Percentiles rank a stretch among this genome's conserved stretches.
phyloP scores from a whole-genome alignment of 2,888 invertebrate species.

The Mycalesis mineus region DNA sequence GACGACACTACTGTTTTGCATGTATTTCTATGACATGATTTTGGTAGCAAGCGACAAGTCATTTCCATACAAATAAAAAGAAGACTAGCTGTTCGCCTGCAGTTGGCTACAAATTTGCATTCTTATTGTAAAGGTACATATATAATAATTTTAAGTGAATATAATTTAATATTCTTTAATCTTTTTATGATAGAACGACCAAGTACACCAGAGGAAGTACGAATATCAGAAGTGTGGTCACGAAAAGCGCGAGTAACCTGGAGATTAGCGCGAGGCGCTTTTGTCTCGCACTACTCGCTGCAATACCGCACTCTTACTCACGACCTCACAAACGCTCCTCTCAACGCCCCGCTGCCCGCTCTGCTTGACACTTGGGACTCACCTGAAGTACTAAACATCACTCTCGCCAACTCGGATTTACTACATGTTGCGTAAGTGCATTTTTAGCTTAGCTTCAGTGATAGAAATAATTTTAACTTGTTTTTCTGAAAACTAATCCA shows the following conservation, averaged over 20 bases:
- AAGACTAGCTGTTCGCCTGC: too few species aligned
- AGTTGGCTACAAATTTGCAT: too few species aligned
- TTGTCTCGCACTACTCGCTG: conserved; percentile 66
- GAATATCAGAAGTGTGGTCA: conserved; percentile 70
- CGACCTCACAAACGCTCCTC: conserved; percentile 52
- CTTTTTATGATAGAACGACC: conserved; percentile 52
- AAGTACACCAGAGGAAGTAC: conserved; percentile 65
- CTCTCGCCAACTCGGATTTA: conserved; percentile 65
- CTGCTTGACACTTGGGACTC: conserved; percentile 65
- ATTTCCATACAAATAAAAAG: too few species aligned
- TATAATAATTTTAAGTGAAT: too few species aligned
- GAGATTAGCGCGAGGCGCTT: conserved; percentile 60
- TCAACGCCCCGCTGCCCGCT: conserved; percentile 60
- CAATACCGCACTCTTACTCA: conserved; percentile 61
- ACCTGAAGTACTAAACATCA: conserved; percentile 62
- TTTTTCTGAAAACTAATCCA: too few species aligned
- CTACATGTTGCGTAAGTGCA: conserved; percentile 64
- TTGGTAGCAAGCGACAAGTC: too few species aligned
- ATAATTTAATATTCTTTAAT: too few species aligned
- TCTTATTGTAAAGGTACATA: too few species aligned
- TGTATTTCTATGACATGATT: too few species aligned
- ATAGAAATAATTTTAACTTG: too few species aligned
- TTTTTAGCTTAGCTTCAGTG: too few species aligned
- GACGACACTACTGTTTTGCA: too few species aligned
- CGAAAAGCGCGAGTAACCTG: conserved; percentile 66